phyloP scores from a whole-genome alignment of 2,113 vertebrate species.

The Chiloscyllium plagiosum region DNA sequence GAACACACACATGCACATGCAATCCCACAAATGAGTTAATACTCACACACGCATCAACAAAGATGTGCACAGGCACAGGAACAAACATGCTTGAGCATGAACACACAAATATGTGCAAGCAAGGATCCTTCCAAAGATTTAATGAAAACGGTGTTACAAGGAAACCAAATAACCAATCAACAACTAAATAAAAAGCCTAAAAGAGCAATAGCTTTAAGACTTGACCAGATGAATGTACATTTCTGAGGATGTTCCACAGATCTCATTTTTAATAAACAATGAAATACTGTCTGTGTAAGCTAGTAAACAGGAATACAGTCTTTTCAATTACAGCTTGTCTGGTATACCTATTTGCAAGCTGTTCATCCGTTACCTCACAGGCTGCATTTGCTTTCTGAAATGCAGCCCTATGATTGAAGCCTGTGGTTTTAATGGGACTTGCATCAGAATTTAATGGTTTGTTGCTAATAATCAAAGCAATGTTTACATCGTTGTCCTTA shows the following conservation, averaged over 20 bases:
- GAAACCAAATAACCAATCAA: background rate
- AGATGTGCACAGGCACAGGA: background rate
- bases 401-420: conserved; percentile 46
- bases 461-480: conserved; percentile 67
- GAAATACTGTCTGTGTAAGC: background rate
- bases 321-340: conserved; percentile 6
- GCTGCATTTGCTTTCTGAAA: background rate
- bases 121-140: background rate
- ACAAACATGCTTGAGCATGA: background rate
- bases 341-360: conserved; percentile 49
- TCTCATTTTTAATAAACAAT: conserved; percentile 10
- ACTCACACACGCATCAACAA: background rate
- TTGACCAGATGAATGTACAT: background rate
- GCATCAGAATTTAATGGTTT: conserved; percentile 68
- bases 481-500: conserved; percentile 65
- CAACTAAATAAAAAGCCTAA: background rate
- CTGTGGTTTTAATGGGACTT: conserved; percentile 58
- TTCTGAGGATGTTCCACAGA: background rate
- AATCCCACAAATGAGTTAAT: too few relatives aligned
- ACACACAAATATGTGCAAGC: background rate
- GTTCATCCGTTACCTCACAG: conserved; percentile 57
- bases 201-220: background rate
- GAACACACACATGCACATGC: background rate
- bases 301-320: background rate
- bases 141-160: background rate